Conservation (phyloP, 2,113 vertebrate species). For the Pyxicephalus adspersus region DNA sequence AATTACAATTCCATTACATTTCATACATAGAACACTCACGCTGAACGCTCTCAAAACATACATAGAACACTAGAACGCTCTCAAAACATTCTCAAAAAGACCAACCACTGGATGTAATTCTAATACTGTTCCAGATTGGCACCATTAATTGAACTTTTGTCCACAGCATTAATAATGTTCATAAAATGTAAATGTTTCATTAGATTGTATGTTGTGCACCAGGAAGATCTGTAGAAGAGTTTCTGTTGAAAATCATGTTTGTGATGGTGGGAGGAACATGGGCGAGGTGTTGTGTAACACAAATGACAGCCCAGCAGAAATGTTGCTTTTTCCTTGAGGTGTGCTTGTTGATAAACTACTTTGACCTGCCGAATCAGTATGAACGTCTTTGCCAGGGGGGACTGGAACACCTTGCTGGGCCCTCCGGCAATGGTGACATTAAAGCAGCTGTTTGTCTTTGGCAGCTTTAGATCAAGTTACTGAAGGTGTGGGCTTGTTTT, state of each 20-base stretch:
- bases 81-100: too few species aligned
- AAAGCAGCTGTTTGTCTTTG: conserved; percentile 31
- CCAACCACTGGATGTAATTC: too few species aligned
- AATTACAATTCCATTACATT: background rate
- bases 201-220: background rate
- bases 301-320: background rate
- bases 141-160: too few species aligned
- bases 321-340: conserved; percentile 8
- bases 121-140: too few species aligned
- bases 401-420: background rate
- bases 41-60: too few species aligned
- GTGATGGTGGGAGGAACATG: background rate
- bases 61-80: too few species aligned
- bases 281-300: background rate
- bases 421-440: conserved; percentile 14
- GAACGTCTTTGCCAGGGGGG: conserved; percentile 12
- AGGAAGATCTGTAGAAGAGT: too few species aligned
- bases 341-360: background rate
- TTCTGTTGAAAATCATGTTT: too few species aligned
- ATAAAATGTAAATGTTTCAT: too few species aligned
- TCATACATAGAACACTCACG: too few species aligned
- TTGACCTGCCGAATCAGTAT: conserved; percentile 21
- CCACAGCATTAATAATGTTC: too few species aligned
- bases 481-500: conserved; percentile 22
- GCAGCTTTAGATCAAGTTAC: conserved; percentile 18